Base-by-base conservation (phyloP, 1,140 invertebrate genomes). In the Drosophila nigromelanica region DNA sequence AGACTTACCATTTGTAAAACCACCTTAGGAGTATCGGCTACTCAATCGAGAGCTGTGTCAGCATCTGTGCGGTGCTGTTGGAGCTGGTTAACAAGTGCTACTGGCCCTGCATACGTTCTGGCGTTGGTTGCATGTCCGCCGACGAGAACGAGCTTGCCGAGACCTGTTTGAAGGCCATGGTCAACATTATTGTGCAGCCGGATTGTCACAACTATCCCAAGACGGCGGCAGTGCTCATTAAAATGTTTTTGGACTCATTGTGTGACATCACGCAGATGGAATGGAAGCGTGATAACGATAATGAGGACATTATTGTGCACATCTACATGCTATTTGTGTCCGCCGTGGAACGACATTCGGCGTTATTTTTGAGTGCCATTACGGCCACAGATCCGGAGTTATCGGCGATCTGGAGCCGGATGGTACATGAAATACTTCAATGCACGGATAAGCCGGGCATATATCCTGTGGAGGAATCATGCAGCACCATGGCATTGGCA, bases 401-500 rank as follows among this genome's bases (percentile, higher is more conserved):
- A 12, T 78, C 90, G 1, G 73, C 91, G 30, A 90, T 93, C 5
- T 92, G 91, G 52, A 87, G 90, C 45, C 90, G 92, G 66, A 83
- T 94, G 39, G 92, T 94, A 5, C 90, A 92, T 62, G 93, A 92
- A 48, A 92, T 94, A 30, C 90, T 98, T 33, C 93, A 95, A 52
- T 97, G 97, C 86, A 96, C 96, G 12, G 94, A 95, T 61, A 94
- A 96, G 62, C 95, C 96, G 12, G 97, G 97, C 0, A 93, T 95
- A 61, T 98, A 96, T 93, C 97, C 97, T 0, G 93, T 95, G 3
- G 96, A 98, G 83, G 97, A 98, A 92, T 95, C 94, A 0, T 94
- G 95, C 54, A 98, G 97, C 89, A 96, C 95, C 48, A 93, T 98
- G 72, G 94, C 97, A 0, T 96, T 98, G 92, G 95, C 96, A 1